A percentile compares a stretch with the other conserved stretches of the same genome.
Conservation (phyloP, 1,140 invertebrate species). For the Vollenhovia emeryi region DNA sequence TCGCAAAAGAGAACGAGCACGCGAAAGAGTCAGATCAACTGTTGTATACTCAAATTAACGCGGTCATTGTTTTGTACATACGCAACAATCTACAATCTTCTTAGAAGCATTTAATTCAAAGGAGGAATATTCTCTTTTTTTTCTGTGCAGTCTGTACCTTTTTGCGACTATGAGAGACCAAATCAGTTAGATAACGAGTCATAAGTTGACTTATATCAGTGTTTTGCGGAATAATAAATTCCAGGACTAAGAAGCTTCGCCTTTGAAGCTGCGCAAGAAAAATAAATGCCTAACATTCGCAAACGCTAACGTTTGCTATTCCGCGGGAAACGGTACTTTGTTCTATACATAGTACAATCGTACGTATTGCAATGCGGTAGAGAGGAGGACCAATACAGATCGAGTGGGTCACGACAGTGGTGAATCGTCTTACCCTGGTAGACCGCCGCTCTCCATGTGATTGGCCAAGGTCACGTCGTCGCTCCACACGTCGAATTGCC, state of each 20-base stretch:
- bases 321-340: neutral
- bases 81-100: no score
- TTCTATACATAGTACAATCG: neutral
- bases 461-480: conserved; percentile 99
- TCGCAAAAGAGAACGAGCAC: neutral
- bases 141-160: neutral
- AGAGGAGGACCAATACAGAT: neutral
- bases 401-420: neutral
- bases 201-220: neutral
- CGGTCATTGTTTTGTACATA: no score
- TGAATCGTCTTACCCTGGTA: conserved; percentile 92
- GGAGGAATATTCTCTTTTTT: no score
- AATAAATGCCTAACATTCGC: neutral
- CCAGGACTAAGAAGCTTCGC: neutral
- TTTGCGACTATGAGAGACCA: neutral
- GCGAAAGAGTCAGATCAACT: no score
- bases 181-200: neutral
- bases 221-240: neutral
- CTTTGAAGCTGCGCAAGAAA: neutral
- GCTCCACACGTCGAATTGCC: conserved; percentile 99
- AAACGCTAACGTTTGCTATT: neutral
- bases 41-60: no score
- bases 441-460: conserved; percentile 98
- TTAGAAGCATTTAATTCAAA: no score
- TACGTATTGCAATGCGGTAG: neutral